Evolutionary conservation across 2,888 invertebrate genomes (phyloP).

Genomic region (Clunio marinus): DNA sequence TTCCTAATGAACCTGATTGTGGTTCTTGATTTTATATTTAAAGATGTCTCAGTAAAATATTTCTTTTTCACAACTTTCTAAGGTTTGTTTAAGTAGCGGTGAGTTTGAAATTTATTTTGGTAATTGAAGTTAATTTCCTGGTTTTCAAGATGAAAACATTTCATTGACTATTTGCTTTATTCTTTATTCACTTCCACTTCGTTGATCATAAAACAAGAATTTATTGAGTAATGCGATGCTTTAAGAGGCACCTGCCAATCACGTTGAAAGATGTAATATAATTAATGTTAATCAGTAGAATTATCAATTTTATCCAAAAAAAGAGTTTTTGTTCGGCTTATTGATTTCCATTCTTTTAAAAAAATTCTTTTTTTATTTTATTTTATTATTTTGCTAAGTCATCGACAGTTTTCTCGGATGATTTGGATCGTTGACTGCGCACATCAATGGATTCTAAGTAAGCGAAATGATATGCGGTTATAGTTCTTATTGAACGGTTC

Average conservation of each 20-base stretch:
- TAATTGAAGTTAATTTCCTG: not conserved
- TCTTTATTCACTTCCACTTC: conserved; percentile 2
- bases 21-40: no score
- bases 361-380: not conserved
- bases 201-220: no score
- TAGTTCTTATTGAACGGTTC: no score
- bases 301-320: conserved; percentile 18
- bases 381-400: conserved; percentile 10
- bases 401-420: not conserved
- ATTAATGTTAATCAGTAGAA: conserved; percentile 25
- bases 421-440: not conserved
- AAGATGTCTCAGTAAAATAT: no score
- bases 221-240: no score
- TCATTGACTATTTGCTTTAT: not conserved
- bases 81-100: no score
- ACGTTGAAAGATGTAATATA: conserved; percentile 13
- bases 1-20: no score
- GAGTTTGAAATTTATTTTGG: no score
- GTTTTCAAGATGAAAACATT: not conserved
- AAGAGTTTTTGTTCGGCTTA: not conserved
- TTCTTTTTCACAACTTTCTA: no score
- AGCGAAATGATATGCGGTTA: not conserved
- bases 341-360: no score
- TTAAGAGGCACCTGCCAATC: conserved; percentile 38
- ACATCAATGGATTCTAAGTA: not conserved